Evolutionary conservation across 2,888 invertebrate genomes (phyloP).

Genomic region (Zygothrica quintamaculata): DNA sequence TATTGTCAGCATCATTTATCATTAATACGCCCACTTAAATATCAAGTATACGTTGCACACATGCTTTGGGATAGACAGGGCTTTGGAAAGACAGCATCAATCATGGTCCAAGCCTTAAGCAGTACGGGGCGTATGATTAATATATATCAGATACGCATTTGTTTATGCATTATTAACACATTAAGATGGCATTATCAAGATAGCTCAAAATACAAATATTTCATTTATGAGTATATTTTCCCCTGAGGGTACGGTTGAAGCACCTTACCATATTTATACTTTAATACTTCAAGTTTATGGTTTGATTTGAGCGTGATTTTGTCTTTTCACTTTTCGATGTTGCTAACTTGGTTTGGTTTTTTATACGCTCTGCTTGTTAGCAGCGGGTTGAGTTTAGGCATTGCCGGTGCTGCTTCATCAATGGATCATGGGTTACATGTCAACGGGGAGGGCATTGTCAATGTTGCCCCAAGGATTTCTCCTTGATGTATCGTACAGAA

Average conservation of each 20-base stretch:
- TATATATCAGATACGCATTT: slow-evolving; percentile 50
- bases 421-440: slow-evolving; percentile 19
- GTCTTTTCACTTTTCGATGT: slow-evolving; percentile 21
- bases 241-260: background rate
- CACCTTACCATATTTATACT: slow-evolving; percentile 20
- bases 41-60: slow-evolving; percentile 30
- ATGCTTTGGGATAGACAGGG: slow-evolving; percentile 21
- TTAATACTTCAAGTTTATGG: slow-evolving; percentile 30
- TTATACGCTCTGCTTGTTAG: slow-evolving; percentile 27
- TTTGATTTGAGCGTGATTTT: slow-evolving; percentile 51
- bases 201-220: slow-evolving; percentile 42
- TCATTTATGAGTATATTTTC: slow-evolving; percentile 8
- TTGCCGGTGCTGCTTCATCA: slow-evolving; percentile 19
- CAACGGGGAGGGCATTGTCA: slow-evolving; percentile 34
- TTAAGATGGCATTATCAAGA: slow-evolving; percentile 50
- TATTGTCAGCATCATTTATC: slow-evolving; percentile 45
- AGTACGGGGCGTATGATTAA: slow-evolving; percentile 53
- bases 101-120: slow-evolving; percentile 35
- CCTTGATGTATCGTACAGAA: slow-evolving; percentile 42
- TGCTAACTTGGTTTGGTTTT: slow-evolving; percentile 3
- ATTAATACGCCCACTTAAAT: slow-evolving; percentile 44
- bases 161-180: slow-evolving; percentile 65
- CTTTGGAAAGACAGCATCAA: slow-evolving; percentile 46
- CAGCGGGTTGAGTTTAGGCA: background rate
- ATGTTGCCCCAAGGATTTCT: slow-evolving; percentile 39